phyloP scores from a whole-genome alignment of 2,888 invertebrate species.

The Agapostemon virescens region DNA sequence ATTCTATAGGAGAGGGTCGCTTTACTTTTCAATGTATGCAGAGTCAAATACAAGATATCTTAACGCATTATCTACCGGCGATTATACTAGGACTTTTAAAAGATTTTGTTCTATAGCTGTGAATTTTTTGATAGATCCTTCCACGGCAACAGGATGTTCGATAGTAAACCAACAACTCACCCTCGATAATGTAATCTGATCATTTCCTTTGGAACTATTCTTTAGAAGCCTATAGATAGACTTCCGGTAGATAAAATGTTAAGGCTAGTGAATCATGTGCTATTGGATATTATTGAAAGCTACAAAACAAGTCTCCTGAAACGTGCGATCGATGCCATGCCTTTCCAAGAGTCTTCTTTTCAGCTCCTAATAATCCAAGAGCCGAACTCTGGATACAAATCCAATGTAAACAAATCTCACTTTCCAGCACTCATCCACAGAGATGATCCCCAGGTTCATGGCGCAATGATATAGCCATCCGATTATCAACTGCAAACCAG shows the following conservation, averaged over 20 bases:
- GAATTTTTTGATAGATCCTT: not conserved
- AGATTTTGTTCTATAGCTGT: no score
- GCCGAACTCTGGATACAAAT: slow-evolving; percentile 16
- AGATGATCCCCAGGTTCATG: slow-evolving; percentile 73
- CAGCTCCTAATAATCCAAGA: no score
- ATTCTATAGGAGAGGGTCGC: slow-evolving; percentile 33
- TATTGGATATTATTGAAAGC: no score
- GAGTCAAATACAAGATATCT: slow-evolving; percentile 5
- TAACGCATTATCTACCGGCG: not conserved
- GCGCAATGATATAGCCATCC: slow-evolving; percentile 82
- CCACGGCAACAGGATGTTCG: no score
- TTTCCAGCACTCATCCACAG: slow-evolving; percentile 79
- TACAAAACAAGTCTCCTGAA: no score
- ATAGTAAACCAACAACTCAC: no score
- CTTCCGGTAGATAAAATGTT: not conserved
- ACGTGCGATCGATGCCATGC: no score
- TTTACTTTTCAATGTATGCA: not conserved
- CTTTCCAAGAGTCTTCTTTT: no score
- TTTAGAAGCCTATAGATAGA: no score
- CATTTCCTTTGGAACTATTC: no score
- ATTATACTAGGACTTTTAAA: not conserved
- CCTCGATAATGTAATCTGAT: no score
- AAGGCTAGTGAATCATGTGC: not conserved
- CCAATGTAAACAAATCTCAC: slow-evolving; percentile 68
- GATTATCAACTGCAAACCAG: slow-evolving; percentile 75